Evolutionary conservation across 2,113 vertebrate genomes (phyloP).

Genomic region (Barbus barbus): DNA sequence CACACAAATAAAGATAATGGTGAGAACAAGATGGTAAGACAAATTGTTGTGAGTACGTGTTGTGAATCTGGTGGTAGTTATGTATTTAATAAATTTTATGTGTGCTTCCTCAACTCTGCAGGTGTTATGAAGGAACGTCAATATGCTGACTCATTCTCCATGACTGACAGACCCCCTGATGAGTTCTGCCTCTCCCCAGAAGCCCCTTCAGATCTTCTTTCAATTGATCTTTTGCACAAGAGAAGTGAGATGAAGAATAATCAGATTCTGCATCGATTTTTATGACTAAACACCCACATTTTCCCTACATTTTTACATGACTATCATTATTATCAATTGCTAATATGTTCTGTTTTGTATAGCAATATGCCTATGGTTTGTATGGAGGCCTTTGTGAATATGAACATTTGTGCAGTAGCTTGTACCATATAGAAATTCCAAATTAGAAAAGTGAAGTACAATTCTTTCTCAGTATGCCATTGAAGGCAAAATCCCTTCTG

Average conservation of each 20-base stretch:
- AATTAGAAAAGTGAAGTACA: background rate
- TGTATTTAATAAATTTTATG: background rate
- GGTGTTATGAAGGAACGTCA: conserved; percentile 69
- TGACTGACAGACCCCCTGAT: conserved; percentile 83
- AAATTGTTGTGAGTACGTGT: background rate
- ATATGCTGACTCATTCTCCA: conserved; percentile 79
- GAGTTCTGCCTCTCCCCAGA: conserved; percentile 91
- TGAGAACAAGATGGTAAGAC: background rate
- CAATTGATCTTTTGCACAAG: conserved; percentile 90
- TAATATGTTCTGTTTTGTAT: background rate
- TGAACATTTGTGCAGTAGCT: background rate
- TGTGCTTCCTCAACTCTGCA: conserved; percentile 46
- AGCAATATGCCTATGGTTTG: background rate
- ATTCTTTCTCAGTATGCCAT: background rate
- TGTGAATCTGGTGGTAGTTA: background rate
- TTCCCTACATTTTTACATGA: background rate
- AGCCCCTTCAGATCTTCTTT: conserved; percentile 83
- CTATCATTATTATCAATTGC: background rate
- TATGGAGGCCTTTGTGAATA: background rate
- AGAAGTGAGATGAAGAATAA: conserved; percentile 75
- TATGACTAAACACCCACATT: background rate
- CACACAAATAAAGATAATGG: background rate
- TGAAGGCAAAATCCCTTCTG: background rate
- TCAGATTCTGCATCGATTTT: background rate
- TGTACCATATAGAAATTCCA: background rate